Conservation (phyloP, 2,888 invertebrate genomes). For the Neoaliturus tenellus region DNA sequence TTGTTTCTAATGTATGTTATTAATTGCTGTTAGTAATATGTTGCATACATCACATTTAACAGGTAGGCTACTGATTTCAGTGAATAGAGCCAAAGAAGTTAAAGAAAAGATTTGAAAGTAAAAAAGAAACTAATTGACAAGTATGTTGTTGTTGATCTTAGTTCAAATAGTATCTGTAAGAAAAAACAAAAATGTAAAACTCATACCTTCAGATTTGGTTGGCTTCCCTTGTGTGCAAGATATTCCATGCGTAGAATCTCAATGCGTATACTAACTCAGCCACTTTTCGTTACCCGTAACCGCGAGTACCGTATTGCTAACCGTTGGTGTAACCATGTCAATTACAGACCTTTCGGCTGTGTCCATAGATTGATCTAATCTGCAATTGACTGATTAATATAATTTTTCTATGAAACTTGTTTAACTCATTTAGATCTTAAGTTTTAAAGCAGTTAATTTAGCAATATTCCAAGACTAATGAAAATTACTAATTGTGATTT, state of each 20-base stretch:
- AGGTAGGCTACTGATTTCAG: no score
- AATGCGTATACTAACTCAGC: neutral
- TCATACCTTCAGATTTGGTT: neutral
- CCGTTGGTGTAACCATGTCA: conserved; percentile 17
- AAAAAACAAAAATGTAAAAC: no score
- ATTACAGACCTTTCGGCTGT: neutral
- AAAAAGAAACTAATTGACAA: no score
- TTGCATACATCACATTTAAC: no score
- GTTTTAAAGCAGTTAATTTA: neutral
- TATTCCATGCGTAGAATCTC: neutral
- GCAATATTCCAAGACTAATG: conserved; percentile 3
- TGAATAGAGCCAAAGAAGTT: no score
- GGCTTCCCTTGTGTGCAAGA: neutral
- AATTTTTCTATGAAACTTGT: neutral
- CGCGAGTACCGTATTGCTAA: no score
- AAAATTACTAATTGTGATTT: neutral
- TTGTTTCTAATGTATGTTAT: no score
- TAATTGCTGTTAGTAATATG: no score
- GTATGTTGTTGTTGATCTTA: no score
- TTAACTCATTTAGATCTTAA: neutral
- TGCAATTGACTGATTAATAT: conserved; percentile 1
- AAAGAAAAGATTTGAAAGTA: no score
- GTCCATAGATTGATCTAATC: neutral
- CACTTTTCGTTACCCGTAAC: conserved; percentile 9
- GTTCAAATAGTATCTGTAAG: no score